Conservation (phyloP, 2,797 vertebrate genomes). For the Staurois parvus region DNA sequence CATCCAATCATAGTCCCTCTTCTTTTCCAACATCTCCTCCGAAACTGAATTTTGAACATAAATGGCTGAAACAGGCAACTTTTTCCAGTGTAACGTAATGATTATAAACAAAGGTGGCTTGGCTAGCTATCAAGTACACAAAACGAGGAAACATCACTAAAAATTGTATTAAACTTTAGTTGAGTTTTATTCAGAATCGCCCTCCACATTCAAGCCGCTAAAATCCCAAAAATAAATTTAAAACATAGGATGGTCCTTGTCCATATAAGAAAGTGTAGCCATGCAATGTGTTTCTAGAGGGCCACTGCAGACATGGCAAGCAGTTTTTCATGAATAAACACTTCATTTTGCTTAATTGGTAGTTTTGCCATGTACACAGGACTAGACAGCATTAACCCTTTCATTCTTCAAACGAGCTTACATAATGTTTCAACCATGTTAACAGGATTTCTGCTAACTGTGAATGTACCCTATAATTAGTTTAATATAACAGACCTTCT, state of each 20-base stretch:
- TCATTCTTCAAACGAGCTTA: neutral
- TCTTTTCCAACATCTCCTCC: too few species aligned
- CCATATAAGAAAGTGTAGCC: neutral
- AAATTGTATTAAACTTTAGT: too few species aligned
- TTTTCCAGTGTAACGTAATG: too few species aligned
- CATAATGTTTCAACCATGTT: too few species aligned
- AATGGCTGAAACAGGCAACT: too few species aligned
- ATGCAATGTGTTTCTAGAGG: slow-evolving; percentile 8
- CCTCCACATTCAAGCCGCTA: neutral
- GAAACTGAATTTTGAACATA: too few species aligned
- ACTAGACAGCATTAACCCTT: slow-evolving; percentile 8
- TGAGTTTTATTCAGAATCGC: neutral
- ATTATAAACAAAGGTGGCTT: too few species aligned
- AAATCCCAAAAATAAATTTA: neutral
- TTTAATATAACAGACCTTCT: neutral
- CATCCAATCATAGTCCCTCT: too few species aligned
- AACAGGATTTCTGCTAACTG: neutral
- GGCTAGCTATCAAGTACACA: too few species aligned
- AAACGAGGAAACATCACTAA: too few species aligned
- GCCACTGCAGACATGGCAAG: slow-evolving; percentile 12
- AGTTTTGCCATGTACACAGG: slow-evolving; percentile 13
- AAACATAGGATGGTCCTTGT: slow-evolving; percentile 21
- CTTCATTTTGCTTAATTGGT: slow-evolving; percentile 19
- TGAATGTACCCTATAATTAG: neutral
- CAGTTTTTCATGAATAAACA: slow-evolving; percentile 14